These are phyloP conservation scores for Coptodon bakossiorum DNA, from an alignment of 2,113 vertebrate genomes.

Conservation along the genomic window DNA sequence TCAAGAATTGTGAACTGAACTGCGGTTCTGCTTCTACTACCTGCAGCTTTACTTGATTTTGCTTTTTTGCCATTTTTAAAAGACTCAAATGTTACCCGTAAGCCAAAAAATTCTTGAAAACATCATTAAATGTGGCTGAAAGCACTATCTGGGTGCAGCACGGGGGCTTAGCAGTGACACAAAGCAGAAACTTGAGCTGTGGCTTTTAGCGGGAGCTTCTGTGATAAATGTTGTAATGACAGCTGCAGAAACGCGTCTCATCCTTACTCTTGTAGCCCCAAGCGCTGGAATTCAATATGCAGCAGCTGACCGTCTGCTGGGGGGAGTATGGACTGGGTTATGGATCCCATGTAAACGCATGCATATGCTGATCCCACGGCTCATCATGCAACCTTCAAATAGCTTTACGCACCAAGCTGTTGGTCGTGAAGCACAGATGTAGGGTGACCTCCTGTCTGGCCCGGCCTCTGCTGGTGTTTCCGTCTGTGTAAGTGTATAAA, in stretches of 20 bases:
- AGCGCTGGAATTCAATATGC: constrained; percentile 3
- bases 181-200: background rate
- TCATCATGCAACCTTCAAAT: background rate
- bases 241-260: constrained; percentile 21
- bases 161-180: background rate
- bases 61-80: background rate
- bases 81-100: background rate
- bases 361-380: constrained; percentile 6
- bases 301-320: constrained; percentile 22
- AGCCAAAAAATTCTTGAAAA: background rate
- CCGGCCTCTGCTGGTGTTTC: background rate
- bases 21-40: accelerated
- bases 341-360: constrained; percentile 6
- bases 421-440: constrained; percentile 13
- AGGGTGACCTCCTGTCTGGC: constrained; percentile 22
- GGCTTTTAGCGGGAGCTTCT: background rate
- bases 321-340: background rate
- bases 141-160: background rate
- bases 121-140: background rate
- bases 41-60: accelerated
- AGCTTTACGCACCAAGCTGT: background rate
- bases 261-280: background rate
- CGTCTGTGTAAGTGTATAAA: background rate
- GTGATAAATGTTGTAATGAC: constrained; percentile 34
- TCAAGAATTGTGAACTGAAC: background rate